Percentiles rank a stretch among this genome's conserved stretches.
Conservation (phyloP, 2,113 vertebrate genomes). For the Malaclemys terrapin region DNA sequence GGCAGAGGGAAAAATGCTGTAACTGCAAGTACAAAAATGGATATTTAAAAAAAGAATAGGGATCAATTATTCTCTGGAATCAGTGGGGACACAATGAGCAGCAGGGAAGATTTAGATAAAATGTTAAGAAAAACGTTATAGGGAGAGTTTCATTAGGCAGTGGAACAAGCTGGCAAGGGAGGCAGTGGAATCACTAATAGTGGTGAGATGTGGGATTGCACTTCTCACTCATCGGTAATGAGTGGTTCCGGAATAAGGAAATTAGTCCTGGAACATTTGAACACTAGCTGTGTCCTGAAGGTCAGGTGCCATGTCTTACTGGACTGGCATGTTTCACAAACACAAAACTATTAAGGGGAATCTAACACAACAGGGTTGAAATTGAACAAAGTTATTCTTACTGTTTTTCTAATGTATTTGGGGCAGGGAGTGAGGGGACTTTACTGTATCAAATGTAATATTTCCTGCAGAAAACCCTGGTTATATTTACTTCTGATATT, state of each 20-base stretch:
- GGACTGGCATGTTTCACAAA: background rate
- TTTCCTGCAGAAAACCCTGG: background rate
- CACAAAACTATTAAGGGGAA: background rate
- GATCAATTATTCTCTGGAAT: slow-evolving; percentile 9
- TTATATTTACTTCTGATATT: background rate
- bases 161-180: background rate
- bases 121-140: background rate
- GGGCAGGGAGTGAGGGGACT: background rate
- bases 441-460: background rate
- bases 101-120: slow-evolving; percentile 23
- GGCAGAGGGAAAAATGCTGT: background rate
- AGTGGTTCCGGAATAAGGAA: background rate
- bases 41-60: slow-evolving; percentile 9
- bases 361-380: background rate
- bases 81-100: background rate
- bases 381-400: background rate
- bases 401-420: background rate
- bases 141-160: background rate
- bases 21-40: background rate
- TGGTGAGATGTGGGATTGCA: background rate
- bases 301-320: background rate
- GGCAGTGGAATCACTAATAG: background rate
- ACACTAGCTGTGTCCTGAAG: background rate
- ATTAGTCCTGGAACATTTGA: background rate
- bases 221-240: background rate